Conservation (phyloP, 2,113 vertebrate species). For the Pelusios castaneus region DNA sequence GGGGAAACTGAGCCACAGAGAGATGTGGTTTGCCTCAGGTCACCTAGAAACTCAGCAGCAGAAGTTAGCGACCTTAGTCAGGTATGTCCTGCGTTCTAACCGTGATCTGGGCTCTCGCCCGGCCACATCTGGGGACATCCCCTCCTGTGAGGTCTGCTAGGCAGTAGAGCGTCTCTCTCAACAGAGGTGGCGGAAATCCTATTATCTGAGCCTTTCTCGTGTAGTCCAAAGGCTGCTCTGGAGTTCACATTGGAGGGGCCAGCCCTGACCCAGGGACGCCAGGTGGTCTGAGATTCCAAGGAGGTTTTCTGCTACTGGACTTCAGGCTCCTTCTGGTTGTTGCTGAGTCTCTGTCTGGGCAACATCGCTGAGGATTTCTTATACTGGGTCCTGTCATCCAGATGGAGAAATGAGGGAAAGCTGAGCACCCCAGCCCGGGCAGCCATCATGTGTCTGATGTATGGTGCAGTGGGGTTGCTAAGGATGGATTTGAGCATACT, state of each 20-base stretch:
- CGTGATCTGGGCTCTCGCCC: not conserved
- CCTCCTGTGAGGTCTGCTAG: not conserved
- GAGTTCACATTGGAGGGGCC: not conserved
- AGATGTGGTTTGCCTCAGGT: no score
- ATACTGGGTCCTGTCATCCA: no score
- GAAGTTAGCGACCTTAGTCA: not conserved
- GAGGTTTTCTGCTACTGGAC: not conserved
- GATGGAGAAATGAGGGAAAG: no score
- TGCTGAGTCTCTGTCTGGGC: no score
- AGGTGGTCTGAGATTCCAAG: fast-evolving
- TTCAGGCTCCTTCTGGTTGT: no score
- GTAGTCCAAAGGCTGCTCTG: not conserved
- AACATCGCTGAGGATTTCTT: no score
- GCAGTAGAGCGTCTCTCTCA: not conserved
- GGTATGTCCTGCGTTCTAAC: fast-evolving
- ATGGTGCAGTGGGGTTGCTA: no score
- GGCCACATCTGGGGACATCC: fast-evolving
- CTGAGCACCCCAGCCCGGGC: no score
- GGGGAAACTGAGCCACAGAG: not conserved
- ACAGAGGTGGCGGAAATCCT: no score
- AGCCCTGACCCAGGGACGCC: fast-evolving
- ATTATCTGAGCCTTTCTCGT: no score
- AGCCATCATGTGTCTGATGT: no score
- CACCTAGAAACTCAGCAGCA: fast-evolving
- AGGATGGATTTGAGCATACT: no score